Conservation (phyloP, 35 echinoderm and acorn worm genomes). For the Strongylocentrotus purpuratus region DNA sequence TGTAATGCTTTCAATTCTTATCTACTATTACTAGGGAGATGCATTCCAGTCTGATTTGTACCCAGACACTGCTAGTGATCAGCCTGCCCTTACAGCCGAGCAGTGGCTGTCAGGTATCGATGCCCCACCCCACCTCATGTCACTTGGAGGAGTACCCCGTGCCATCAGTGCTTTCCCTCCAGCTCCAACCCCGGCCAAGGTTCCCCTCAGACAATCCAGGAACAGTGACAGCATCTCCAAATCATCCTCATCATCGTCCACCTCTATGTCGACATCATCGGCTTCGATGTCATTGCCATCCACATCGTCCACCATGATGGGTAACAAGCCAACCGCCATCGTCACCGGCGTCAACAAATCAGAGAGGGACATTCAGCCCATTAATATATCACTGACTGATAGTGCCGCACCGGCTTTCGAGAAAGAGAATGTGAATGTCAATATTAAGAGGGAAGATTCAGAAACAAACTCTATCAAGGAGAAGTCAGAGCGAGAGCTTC, state of each 20-base stretch:
- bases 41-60: constrained; percentile 87
- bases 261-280: not conserved
- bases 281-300: constrained; percentile 1
- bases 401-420: not conserved
- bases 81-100: constrained; percentile 79
- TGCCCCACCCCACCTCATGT: constrained; percentile 67
- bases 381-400: not conserved
- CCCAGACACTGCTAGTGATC: constrained; percentile 72
- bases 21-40: constrained; percentile 61
- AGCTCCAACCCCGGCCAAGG: constrained; percentile 22
- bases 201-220: constrained; percentile 40
- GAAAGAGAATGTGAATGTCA: constrained; percentile 27
- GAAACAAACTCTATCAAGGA: constrained; percentile 47
- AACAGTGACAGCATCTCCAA: constrained; percentile 46
- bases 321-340: constrained; percentile 30
- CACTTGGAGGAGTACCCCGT: constrained; percentile 56
- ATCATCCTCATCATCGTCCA: not conserved
- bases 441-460: constrained; percentile 24
- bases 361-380: constrained; percentile 14
- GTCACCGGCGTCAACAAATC: constrained; percentile 37
- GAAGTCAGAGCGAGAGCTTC: constrained; percentile 26
- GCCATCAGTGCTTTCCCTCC: constrained; percentile 25
- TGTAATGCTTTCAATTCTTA: constrained; percentile 28
- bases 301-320: not conserved
- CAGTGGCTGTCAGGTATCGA: constrained; percentile 87